These are phyloP conservation scores for Watsonalla cultraria DNA, from an alignment of 2,888 invertebrate species.

Conservation along the genomic window DNA sequence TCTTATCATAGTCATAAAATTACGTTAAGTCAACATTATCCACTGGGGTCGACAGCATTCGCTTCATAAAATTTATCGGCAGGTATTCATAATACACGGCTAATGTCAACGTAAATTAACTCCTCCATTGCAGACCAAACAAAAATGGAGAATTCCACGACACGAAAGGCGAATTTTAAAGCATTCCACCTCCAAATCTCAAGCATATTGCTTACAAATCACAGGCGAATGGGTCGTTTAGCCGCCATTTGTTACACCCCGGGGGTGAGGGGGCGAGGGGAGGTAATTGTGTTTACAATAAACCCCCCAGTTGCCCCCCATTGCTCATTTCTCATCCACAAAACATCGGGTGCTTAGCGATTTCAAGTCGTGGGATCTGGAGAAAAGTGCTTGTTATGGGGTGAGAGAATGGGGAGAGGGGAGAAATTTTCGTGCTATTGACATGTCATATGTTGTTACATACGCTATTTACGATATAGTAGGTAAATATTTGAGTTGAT, in stretches of 20 bases:
- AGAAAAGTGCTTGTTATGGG: constrained; percentile 45
- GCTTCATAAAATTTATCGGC: neutral
- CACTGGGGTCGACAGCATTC: neutral
- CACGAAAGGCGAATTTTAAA: constrained; percentile 51
- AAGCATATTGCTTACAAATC: constrained; percentile 78
- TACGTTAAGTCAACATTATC: neutral
- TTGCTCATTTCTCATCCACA: constrained; percentile 70
- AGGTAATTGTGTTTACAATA: constrained; percentile 73
- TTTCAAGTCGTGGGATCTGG: constrained; percentile 60
- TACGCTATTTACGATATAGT: neutral
- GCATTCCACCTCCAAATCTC: constrained; percentile 67
- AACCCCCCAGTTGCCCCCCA: constrained; percentile 37
- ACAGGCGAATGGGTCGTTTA: constrained; percentile 76
- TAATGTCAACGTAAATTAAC: constrained; percentile 4
- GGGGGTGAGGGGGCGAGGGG: constrained; percentile 37
- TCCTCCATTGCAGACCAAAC: constrained; percentile 18
- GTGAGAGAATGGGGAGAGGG: constrained; percentile 22
- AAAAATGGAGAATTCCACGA: constrained; percentile 28
- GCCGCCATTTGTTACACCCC: constrained; percentile 69
- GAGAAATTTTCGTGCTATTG: constrained; percentile 10
- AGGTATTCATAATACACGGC: neutral
- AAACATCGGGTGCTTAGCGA: constrained; percentile 65
- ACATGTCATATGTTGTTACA: neutral
- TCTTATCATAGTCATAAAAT: neutral
- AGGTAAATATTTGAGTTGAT: too few species aligned